Conservation (phyloP, 2,888 invertebrate species). For the Malacosoma neustria region DNA sequence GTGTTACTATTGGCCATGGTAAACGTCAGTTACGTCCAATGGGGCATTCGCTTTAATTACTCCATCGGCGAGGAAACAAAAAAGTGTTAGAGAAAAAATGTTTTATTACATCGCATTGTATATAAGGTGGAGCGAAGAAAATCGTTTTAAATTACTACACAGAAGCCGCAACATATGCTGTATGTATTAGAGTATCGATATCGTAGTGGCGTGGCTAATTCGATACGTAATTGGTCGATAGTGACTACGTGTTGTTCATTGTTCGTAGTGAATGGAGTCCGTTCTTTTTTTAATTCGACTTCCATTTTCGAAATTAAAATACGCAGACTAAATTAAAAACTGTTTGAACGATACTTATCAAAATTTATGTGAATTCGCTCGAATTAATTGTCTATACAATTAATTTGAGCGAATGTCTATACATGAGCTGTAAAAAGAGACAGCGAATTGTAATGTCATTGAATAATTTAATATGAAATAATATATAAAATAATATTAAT, state of each 20-base stretch:
- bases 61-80: constrained; percentile 8
- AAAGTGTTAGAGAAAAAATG: background rate
- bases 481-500: no score
- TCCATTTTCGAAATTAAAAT: background rate
- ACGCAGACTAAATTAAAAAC: no score
- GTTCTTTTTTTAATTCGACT: background rate
- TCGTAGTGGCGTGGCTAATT: constrained; percentile 6
- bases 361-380: no score
- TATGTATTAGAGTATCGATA: background rate
- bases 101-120: background rate
- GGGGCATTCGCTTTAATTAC: constrained; percentile 12
- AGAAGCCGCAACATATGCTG: background rate
- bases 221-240: constrained; percentile 4
- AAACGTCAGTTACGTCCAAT: constrained; percentile 8
- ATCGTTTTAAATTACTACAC: constrained; percentile 7
- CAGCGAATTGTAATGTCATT: no score
- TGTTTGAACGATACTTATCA: no score
- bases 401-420: no score
- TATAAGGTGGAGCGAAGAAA: constrained; percentile 6
- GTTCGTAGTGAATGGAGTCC: background rate
- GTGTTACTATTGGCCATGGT: constrained; percentile 14
- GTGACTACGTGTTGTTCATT: constrained; percentile 5
- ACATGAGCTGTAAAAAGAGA: no score
- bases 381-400: no score
- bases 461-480: no score